Base-by-base conservation (phyloP, 2,888 invertebrate species). In the Tetrapedia diversipes region DNA sequence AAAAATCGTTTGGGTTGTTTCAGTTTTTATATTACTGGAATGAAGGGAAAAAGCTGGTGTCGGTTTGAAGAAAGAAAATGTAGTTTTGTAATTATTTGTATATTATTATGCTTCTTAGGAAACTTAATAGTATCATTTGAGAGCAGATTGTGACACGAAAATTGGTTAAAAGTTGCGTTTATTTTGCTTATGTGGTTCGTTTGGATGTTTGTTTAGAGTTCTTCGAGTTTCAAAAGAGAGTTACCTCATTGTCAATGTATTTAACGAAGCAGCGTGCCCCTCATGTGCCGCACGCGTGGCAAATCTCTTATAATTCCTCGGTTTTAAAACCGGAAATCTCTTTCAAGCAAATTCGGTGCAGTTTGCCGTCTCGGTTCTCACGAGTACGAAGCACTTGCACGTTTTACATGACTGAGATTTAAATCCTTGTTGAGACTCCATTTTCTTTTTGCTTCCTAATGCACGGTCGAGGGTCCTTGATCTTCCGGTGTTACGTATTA, bases 281-380 rank as follows among this genome's bases (percentile, higher is more conserved):
- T 7, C 29, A 43, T 19, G 29, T 22, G 3, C 27, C 14, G 10
- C 29, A n/a, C 39, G 22, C 43, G 45, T 29, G 51, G 39, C 41
- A 60, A 72, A 72, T 72, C 68, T 54, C 51, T 59, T 53, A 60
- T 72, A 72, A 72, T 72, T 54, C 72, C 60, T 22, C 39, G 24
- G 60, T 47, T 68, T 67, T 39, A 67, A 72, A 72, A 45, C 60
- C 54, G 34, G 45, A 29, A 60, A 72, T 60, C 67, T 60, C 57
- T 43, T 64, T 19, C 24, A 59, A 45, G 61, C 41, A 59, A 74
- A 70, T 56, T 47, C 68, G 7, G 29, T 49, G 49, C 67, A 29
- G n/a, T 67, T 67, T 47, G 43, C 45, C 34, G n/a, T 43, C 53
- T n/a, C 22, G 49, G n/a, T n/a, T 34, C 34, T 34, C 32, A 1